Percentiles rank a stretch among this genome's conserved stretches.
These are phyloP conservation scores for Sclerurus mexicanus DNA, from an alignment of 2,113 vertebrate genomes.

Conservation along the genomic window DNA sequence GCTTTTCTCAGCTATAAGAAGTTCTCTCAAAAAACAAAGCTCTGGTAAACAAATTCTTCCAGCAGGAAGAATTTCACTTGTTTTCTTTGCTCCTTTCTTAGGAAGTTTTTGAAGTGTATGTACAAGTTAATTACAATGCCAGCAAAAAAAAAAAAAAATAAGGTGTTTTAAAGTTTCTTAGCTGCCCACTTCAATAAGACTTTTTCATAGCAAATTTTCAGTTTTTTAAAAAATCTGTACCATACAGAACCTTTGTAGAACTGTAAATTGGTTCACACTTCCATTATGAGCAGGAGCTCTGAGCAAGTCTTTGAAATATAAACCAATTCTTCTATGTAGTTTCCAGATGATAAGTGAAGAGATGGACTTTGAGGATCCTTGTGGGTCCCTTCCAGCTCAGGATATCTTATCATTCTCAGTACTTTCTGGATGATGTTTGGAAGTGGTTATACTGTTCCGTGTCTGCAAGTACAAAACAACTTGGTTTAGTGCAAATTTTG, in stretches of 20 bases:
- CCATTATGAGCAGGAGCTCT: neutral
- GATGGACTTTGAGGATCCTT: neutral
- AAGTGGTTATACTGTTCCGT: neutral
- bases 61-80: neutral
- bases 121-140: neutral
- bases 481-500: neutral
- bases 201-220: neutral
- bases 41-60: neutral
- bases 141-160: neutral
- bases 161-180: neutral
- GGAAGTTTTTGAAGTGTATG: neutral
- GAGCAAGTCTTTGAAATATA: neutral
- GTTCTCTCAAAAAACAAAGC: neutral
- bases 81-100: neutral
- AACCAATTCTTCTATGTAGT: neutral
- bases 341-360: neutral
- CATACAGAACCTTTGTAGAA: neutral
- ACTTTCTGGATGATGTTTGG: neutral
- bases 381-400: neutral
- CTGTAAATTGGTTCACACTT: neutral
- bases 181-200: neutral
- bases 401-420: neutral
- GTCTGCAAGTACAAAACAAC: constrained; percentile 40
- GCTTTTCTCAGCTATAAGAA: neutral
- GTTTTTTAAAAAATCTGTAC: neutral